These are phyloP conservation scores for Puntigrus tetrazona DNA, from an alignment of 2,113 vertebrate genomes.

Conservation along the genomic window DNA sequence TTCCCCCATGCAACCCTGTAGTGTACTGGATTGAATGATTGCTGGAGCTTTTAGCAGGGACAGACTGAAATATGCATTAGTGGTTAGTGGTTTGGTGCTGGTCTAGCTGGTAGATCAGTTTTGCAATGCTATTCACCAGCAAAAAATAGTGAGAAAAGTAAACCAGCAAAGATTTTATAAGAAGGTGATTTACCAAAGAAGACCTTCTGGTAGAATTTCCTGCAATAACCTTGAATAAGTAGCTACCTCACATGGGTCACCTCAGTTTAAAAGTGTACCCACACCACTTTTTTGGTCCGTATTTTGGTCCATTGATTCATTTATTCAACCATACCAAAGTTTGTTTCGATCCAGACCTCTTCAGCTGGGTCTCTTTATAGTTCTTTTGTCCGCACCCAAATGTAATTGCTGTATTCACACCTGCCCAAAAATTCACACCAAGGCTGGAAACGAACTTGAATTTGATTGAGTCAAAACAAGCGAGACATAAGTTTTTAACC, in stretches of 20 bases:
- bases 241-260: background rate
- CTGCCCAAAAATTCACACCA: too few relatives aligned
- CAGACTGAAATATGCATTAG: slow-evolving; percentile 6
- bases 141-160: too few relatives aligned
- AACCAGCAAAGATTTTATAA: background rate
- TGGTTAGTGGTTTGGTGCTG: background rate
- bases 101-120: background rate
- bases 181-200: too few relatives aligned
- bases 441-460: too few relatives aligned
- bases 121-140: background rate
- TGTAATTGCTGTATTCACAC: too few relatives aligned
- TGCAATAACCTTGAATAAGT: background rate
- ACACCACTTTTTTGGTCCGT: background rate
- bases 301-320: too few relatives aligned
- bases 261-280: background rate
- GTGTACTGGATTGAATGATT: slow-evolving; percentile 45
- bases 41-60: slow-evolving; percentile 14
- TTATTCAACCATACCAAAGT: too few relatives aligned
- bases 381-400: too few relatives aligned
- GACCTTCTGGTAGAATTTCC: background rate
- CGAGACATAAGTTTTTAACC: too few relatives aligned
- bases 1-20: background rate
- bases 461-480: too few relatives aligned
- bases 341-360: too few relatives aligned
- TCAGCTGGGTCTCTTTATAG: too few relatives aligned